These are phyloP conservation scores for Dasypogon diadema DNA, from an alignment of 2,888 invertebrate species.

Conservation along the genomic window DNA sequence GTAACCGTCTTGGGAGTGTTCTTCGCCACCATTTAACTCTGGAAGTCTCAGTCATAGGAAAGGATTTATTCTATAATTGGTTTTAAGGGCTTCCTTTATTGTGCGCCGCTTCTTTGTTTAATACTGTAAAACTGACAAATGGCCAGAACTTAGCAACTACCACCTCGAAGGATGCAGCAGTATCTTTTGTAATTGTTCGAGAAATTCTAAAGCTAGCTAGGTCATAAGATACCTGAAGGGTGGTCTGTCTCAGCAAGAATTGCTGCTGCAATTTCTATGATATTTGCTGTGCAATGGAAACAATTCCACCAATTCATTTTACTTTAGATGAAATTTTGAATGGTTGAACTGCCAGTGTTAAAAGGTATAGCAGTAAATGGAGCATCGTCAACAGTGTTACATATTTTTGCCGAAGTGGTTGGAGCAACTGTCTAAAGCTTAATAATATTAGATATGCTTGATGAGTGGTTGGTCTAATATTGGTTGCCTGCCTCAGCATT, in stretches of 20 bases:
- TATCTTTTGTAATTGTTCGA: background rate
- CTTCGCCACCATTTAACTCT: background rate
- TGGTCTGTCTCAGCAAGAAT: background rate
- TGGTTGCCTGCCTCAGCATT: too few species aligned
- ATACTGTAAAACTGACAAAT: slow-evolving; percentile 45
- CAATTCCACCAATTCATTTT: background rate
- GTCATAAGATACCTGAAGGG: background rate
- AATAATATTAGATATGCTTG: too few species aligned
- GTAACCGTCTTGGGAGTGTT: background rate
- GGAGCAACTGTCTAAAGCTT: too few species aligned
- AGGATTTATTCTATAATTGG: slow-evolving; percentile 38
- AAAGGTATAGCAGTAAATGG: too few species aligned
- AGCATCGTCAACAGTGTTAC: too few species aligned
- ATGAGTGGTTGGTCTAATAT: too few species aligned
- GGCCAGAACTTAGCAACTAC: slow-evolving; percentile 3
- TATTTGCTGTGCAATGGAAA: background rate
- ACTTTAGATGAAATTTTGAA: background rate
- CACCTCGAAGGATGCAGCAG: background rate
- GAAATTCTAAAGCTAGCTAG: background rate
- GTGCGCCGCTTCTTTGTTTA: slow-evolving; percentile 8
- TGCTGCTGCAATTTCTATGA: background rate
- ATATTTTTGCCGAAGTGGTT: too few species aligned
- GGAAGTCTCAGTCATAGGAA: background rate
- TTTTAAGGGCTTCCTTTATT: slow-evolving; percentile 10
- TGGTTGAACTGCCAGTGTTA: too few species aligned